Evolutionary conservation across 1,140 invertebrate species (phyloP), one percentile per base, ranked within the genome.

Genomic region (Drosophila quadrilineata): DNA sequence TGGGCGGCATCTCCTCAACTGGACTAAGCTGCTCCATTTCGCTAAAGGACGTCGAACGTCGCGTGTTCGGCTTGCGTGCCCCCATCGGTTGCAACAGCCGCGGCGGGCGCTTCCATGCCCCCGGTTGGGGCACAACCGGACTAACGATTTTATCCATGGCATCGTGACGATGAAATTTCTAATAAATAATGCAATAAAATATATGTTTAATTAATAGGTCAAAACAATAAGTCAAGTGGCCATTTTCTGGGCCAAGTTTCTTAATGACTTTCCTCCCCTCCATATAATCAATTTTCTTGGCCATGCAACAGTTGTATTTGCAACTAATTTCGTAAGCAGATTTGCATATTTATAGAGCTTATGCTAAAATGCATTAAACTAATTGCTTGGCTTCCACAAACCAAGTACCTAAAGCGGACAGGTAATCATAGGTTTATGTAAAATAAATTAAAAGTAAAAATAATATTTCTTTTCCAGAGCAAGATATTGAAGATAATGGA

Each of bases 121-220:
- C 95, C 0, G 96, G 95, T 74, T 98, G 96, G 8, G 95, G 96
- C 64, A 98, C 94, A 1, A 97, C 96, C 3, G 96, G 96, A 87
- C 96, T 98, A 0, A 98, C 96, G 88, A 98, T 98, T 89, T 96
- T 97, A 90, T 97, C 96, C 89, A 96, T 93, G 3, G 91, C 90
- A 87, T 94, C 93, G 69, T 94, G 89, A 31, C 93, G 91, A 41
- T 94, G 92, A 54, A 94, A 90, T 87, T 93, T 88, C 84, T 87
- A 31, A 3, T 3, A 31, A 41, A 50, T 5, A 52, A 26, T 3
- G 9, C 29, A 26, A 48, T 2, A 28, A 9, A 6, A 3, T 6
- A n/a, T n/a, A n/a, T n/a, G 26, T 12, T 22, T 12, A 35, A 8
- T 46, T 36, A 40, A 5, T 58, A n/a, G 3, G 19, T 28, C 3